A percentile compares a stretch with the other conserved stretches of the same genome.
Evolutionary conservation across 2,888 invertebrate species (phyloP).

Genomic region (Aleiodes alternator): DNA sequence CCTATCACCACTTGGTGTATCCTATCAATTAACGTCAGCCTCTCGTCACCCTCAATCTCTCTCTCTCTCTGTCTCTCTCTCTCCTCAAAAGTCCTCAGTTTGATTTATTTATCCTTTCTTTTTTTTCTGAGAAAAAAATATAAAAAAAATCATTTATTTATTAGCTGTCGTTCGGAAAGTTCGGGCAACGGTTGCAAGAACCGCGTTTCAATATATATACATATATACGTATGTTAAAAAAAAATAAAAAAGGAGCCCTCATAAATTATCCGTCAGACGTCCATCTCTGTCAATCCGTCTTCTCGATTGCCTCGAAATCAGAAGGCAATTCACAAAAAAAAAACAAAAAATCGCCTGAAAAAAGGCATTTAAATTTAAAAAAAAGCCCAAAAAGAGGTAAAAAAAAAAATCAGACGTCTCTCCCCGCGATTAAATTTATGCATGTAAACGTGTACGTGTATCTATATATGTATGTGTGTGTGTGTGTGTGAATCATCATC

Average conservation of each 20-base stretch:
- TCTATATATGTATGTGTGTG: constrained; percentile 13
- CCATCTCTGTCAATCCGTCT: constrained; percentile 24
- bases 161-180: neutral
- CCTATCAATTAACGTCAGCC: constrained; percentile 19
- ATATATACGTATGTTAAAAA: constrained; percentile 16
- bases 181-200: constrained; percentile 12
- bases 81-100: neutral
- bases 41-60: constrained; percentile 13
- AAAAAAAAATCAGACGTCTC: neutral
- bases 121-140: neutral
- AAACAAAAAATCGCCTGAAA: constrained; percentile 1
- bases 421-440: constrained; percentile 4
- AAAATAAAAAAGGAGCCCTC: neutral
- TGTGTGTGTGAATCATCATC: constrained; percentile 14
- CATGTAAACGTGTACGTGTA: constrained; percentile 24
- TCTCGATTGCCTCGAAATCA: constrained; percentile 2
- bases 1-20: neutral
- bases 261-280: constrained; percentile 23
- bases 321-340: neutral
- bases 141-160: neutral
- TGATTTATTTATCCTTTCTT: constrained; percentile 19
- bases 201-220: neutral
- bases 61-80: too few species aligned
- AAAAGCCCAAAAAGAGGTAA: neutral
- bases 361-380: constrained; percentile 4